Evolutionary conservation across 2,888 invertebrate species (phyloP), one percentile per base, ranked within the genome.

Genomic region (Callyntrura guangdongensis): DNA sequence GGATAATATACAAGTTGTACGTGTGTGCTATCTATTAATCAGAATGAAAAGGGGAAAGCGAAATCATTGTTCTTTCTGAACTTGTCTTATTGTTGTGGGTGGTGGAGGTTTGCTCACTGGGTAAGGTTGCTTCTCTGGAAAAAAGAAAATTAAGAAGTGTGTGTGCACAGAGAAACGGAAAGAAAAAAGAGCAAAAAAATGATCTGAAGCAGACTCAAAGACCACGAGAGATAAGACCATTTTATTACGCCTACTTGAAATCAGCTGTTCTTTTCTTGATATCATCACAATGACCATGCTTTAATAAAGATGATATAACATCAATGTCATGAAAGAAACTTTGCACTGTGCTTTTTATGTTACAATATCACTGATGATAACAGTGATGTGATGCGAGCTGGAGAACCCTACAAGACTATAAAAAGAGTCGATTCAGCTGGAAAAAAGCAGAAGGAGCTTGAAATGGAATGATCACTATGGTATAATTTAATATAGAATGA

Each of bases 261-360:
- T 85, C 85, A 85, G 85, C 85, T 85, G 56, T 17, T 82, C 47
- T 81, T 17, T 53, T 59, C 61, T 27, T 84, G 84, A 77, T 89
- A 89, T 88, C 81, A 88, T 85, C 89, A 84, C 89, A 89, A 89
- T 77, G 89, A 85, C 89, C 79, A 67, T 89, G 49, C 89, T 85
- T 85, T 81, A 86, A 90, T 86, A 86, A 86, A 86, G 85, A 90
- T 67, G 84, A 89, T 64, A 89, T 77, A 84, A 27, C 77, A 79
- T 85, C 77, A 89, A 59, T 47, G 69, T 82, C 47, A 81, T 72
- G 79, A 27, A 69, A 56, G 61, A 22, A 83, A 69, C 25, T 74
- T 67, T 59, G 17, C 36, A 27, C 79, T 53, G 53, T 5, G 1
- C 14, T 49, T 77, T 22, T 53, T 22, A 9, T 77, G n/a, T 14